Percentiles rank a stretch among this genome's conserved stretches.
Conservation (phyloP, 2,888 invertebrate species). For the Limnephilus lunatus region DNA sequence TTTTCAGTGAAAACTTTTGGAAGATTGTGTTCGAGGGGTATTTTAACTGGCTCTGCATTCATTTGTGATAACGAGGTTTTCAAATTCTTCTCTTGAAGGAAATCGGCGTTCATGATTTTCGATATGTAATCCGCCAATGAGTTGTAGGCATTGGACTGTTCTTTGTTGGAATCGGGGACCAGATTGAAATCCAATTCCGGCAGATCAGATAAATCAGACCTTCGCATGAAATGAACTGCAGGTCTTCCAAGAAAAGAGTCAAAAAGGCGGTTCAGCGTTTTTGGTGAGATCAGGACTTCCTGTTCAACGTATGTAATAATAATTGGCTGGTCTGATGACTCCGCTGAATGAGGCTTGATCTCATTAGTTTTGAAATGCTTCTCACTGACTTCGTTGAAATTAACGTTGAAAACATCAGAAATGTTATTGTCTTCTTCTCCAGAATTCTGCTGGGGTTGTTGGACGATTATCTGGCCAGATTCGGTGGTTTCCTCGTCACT, state of each 20-base stretch:
- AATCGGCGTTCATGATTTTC: not conserved
- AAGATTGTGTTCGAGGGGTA: not conserved
- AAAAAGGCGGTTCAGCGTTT: not conserved
- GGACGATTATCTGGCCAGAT: not conserved
- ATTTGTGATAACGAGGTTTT: not conserved
- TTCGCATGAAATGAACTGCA: constrained; percentile 5
- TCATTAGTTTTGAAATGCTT: not conserved
- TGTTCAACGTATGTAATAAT: not conserved
- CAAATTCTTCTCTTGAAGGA: not conserved
- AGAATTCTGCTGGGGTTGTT: not conserved
- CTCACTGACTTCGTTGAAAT: not conserved
- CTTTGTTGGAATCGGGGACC: not conserved
- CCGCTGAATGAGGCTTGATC: not conserved
- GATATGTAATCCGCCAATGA: not conserved
- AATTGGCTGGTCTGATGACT: not conserved
- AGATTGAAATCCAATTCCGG: not conserved
- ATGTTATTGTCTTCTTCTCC: not conserved
- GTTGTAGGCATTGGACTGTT: not conserved
- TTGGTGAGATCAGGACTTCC: not conserved
- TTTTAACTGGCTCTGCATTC: not conserved
- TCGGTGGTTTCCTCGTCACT: not conserved
- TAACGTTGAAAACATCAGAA: not conserved
- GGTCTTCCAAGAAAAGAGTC: not conserved
- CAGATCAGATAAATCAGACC: not conserved
- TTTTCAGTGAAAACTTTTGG: not conserved